A percentile compares a stretch with the other conserved stretches of the same genome.
phyloP scores from a whole-genome alignment of 2,888 invertebrate species.

The Caenorhabditis imperialis region DNA sequence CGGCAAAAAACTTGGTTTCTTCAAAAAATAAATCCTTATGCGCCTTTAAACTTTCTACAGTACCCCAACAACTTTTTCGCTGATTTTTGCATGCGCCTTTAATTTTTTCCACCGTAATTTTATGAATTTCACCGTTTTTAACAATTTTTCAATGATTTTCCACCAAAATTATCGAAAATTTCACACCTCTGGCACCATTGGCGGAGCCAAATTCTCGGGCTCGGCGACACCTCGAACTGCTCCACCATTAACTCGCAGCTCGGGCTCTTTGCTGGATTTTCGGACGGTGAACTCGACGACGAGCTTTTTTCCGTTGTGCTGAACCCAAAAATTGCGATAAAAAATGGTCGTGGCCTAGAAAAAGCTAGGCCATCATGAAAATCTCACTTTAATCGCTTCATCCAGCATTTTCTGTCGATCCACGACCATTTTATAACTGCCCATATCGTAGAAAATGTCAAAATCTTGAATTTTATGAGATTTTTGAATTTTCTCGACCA shows the following conservation, averaged over 20 bases:
- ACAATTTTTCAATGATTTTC: no score
- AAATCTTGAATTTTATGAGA: constrained; percentile 11
- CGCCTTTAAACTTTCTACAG: no score
- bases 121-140: no score
- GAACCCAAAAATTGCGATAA: not conserved
- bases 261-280: constrained; percentile 9
- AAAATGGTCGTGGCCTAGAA: no score
- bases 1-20: no score
- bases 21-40: no score
- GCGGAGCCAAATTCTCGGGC: constrained; percentile 5
- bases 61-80: no score
- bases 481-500: constrained; percentile 17
- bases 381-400: constrained; percentile 52
- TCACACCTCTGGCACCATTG: no score
- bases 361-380: no score
- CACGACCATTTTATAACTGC: constrained; percentile 47
- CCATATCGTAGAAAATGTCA: constrained; percentile 48
- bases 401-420: constrained; percentile 47
- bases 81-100: no score
- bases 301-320: constrained; percentile 52
- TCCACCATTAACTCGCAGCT: not conserved
- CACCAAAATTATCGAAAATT: no score
- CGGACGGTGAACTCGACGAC: constrained; percentile 35
- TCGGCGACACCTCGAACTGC: constrained; percentile 5
- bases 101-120: no score